These are phyloP conservation scores for Sardina pilchardus DNA, from an alignment of 2,113 vertebrate genomes.

Conservation along the genomic window DNA sequence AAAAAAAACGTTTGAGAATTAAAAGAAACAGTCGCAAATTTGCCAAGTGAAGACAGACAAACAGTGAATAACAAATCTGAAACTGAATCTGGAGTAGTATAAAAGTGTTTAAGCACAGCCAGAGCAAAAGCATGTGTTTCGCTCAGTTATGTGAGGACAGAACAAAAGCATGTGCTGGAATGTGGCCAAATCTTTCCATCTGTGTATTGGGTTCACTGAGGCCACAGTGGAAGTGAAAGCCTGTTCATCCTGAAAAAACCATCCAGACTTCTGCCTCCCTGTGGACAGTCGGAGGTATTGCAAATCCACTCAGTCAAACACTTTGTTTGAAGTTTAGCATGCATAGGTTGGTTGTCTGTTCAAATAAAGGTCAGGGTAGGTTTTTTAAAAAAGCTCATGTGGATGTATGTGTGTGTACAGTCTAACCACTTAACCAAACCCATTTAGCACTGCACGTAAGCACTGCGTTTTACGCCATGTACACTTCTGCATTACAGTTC, in stretches of 20 bases:
- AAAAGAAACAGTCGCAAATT: not conserved
- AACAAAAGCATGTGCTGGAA: conserved; percentile 67
- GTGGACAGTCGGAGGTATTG: conserved; percentile 47
- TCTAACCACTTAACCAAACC: not conserved
- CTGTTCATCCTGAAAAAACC: conserved; percentile 38
- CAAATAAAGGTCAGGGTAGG: not conserved
- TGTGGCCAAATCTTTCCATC: conserved; percentile 71
- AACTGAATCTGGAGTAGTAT: conserved; percentile 31
- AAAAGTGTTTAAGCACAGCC: conserved; percentile 47
- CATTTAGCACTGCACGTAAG: not conserved
- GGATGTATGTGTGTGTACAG: not conserved
- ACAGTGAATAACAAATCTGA: not conserved
- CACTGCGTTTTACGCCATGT: not conserved
- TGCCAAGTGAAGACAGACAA: not conserved
- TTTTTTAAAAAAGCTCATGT: not conserved
- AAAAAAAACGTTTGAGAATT: too few species aligned
- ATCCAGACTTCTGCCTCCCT: conserved; percentile 58
- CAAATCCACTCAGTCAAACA: not conserved
- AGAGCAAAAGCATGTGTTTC: conserved; percentile 52
- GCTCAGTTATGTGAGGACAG: conserved; percentile 72
- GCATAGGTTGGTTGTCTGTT: not conserved
- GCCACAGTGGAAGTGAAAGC: conserved; percentile 63
- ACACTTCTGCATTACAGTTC: not conserved
- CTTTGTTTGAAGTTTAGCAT: not conserved
- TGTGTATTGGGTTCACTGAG: conserved; percentile 68